Percentiles rank a stretch among this genome's conserved stretches.
Conservation (phyloP, 2,888 invertebrate species). For the Tromatobia lineatoria region DNA sequence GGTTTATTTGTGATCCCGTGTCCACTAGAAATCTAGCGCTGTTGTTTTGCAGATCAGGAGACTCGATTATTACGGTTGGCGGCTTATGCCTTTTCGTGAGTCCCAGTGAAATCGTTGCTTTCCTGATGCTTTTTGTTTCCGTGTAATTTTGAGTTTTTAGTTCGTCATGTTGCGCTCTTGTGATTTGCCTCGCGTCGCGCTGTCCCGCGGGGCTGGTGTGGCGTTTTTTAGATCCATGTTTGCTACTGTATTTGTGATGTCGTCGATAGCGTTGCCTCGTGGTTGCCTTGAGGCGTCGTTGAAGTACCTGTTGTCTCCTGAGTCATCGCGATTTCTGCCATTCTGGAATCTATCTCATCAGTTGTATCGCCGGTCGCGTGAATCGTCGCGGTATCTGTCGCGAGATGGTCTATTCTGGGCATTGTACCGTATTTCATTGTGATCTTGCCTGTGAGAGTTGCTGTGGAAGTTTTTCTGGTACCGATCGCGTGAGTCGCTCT, state of each 20-base stretch:
- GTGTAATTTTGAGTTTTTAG: background rate
- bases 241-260: background rate
- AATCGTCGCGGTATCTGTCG: background rate
- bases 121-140: background rate
- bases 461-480: background rate
- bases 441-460: too few species aligned
- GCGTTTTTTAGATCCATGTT: constrained; percentile 8
- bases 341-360: background rate
- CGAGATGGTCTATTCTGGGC: too few species aligned
- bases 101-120: background rate
- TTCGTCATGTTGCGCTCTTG: constrained; percentile 1
- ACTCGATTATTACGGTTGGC: constrained; percentile 23
- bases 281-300: background rate
- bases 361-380: background rate
- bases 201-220: constrained; percentile 7
- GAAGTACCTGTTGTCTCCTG: background rate
- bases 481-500: background rate
- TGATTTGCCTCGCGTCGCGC: constrained; percentile 20
- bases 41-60: background rate
- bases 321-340: background rate
- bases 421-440: too few species aligned
- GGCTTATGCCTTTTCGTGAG: constrained; percentile 8
- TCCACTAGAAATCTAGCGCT: constrained; percentile 4
- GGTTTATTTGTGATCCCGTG: constrained; percentile 37
- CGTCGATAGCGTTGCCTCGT: background rate